A percentile compares a stretch with the other conserved stretches of the same genome.
Evolutionary conservation across 2,113 vertebrate species (phyloP).

Genomic region (Gallinago media): DNA sequence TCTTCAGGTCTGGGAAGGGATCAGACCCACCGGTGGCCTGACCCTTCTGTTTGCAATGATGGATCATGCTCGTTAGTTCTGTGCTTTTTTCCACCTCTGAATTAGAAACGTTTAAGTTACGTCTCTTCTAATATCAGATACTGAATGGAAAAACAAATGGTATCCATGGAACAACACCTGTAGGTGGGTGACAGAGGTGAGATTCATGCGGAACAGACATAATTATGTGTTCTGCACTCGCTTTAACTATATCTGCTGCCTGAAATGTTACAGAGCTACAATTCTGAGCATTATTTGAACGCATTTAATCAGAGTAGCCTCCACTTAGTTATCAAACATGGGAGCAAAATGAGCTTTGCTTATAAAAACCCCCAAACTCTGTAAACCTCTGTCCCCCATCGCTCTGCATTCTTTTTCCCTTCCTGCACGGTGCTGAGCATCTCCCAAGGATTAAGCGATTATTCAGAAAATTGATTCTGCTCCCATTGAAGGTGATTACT

Average conservation of each 20-base stretch:
- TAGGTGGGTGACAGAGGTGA: background rate
- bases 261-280: background rate
- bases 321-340: background rate
- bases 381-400: background rate
- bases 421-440: constrained; percentile 5
- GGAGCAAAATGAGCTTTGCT: background rate
- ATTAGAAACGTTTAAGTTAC: background rate
- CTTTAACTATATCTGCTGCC: background rate
- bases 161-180: background rate
- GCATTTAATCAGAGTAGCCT: background rate
- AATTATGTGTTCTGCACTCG: background rate
- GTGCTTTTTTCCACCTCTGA: background rate
- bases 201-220: background rate
- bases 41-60: background rate
- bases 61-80: background rate
- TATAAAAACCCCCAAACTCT: background rate
- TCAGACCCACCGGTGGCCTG: background rate
- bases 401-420: background rate
- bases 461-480: constrained; percentile 37
- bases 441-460: constrained; percentile 1
- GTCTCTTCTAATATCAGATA: background rate
- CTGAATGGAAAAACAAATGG: background rate
- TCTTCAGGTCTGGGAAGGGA: background rate
- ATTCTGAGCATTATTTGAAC: background rate
- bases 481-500: constrained; percentile 36